Percentiles rank a stretch among this genome's conserved stretches.
phyloP scores from a whole-genome alignment of 2,888 invertebrate genomes.

The Leptothorax acervorum region DNA sequence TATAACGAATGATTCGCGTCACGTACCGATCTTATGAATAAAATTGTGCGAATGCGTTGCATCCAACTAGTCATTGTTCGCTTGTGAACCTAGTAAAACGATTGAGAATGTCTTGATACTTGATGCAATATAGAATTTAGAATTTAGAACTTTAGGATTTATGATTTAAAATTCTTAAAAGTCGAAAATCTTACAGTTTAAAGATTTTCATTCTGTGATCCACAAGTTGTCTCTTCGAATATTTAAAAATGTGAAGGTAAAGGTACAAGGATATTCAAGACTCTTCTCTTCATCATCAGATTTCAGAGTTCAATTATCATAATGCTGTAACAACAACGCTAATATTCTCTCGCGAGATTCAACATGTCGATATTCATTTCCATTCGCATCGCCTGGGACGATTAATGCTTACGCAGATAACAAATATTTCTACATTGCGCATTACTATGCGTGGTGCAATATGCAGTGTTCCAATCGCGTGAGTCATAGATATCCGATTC shows the following conservation, averaged over 20 bases:
- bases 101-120: background rate
- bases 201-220: background rate
- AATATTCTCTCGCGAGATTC: background rate
- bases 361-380: conserved; percentile 10
- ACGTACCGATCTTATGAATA: conserved; percentile 4
- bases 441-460: background rate
- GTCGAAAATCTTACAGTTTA: background rate
- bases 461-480: conserved; percentile 16
- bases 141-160: background rate
- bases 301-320: background rate
- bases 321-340: background rate
- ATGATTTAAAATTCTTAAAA: background rate
- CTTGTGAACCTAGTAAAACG: background rate
- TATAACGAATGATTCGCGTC: background rate
- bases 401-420: conserved; percentile 33
- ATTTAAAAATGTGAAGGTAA: background rate
- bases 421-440: conserved; percentile 29
- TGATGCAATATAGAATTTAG: background rate
- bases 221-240: background rate
- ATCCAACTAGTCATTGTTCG: background rate
- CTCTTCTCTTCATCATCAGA: background rate
- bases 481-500: conserved; percentile 38
- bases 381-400: conserved; percentile 8
- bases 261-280: background rate
- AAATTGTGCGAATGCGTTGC: background rate